Conservation (phyloP, 64 coral and sea anemone genomes). For the Catalaphyllia jardinei region DNA sequence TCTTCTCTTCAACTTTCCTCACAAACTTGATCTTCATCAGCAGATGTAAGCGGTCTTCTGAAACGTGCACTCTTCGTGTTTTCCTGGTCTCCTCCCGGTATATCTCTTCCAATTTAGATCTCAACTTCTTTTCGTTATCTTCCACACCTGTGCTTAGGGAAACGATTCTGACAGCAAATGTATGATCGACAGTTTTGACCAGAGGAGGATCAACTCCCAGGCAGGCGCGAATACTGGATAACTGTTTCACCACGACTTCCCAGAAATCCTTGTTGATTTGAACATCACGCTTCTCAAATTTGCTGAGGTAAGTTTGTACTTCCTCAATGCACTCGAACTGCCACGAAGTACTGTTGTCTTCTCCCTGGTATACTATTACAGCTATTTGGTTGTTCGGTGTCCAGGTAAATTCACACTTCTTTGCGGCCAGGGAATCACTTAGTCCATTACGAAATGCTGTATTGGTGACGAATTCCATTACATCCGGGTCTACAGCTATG, state of each 20-base stretch:
- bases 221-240: not conserved
- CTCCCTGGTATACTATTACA: conserved; percentile 14
- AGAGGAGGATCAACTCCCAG: not conserved
- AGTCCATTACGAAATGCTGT: conserved; percentile 10
- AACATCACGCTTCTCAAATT: conserved; percentile 28
- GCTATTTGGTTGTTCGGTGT: not conserved
- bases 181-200: not conserved
- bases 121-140: not conserved
- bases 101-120: conserved; percentile 3
- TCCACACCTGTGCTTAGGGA: not conserved
- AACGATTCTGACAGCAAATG: not conserved
- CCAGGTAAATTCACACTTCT: conserved; percentile 40
- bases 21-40: no score
- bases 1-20: no score
- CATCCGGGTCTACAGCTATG: conserved; percentile 51
- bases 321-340: conserved; percentile 18
- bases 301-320: conserved; percentile 13
- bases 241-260: not conserved
- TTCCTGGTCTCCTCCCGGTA: conserved; percentile 40
- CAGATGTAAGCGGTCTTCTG: conserved; percentile 39
- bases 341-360: conserved; percentile 13
- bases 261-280: conserved; percentile 7
- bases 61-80: conserved; percentile 16
- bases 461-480: conserved; percentile 39
- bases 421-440: not conserved